Base-by-base conservation (phyloP, 2,797 vertebrate genomes). In the Muraenolepis orangiensis region DNA sequence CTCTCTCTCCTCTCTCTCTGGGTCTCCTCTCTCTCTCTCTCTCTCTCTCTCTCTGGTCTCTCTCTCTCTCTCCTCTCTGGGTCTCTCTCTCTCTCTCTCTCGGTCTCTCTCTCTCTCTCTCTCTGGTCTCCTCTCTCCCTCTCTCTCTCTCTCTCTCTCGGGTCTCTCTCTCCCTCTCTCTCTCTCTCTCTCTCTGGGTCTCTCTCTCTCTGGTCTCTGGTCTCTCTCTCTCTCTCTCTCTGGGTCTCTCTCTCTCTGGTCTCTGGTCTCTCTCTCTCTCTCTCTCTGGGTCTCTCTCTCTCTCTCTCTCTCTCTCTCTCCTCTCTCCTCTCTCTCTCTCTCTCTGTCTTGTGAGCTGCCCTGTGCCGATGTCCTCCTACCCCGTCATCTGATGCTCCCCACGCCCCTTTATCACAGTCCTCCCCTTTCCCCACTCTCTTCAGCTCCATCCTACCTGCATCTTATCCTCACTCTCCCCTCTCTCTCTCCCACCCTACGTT, bases 21-120 rank as follows among this genome's bases (percentile, higher is more conserved):
- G n/a, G n/a, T n/a, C n/a, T n/a, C n/a, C 74, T 79, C 73, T 82
- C 80, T 57, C n/a, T 88, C 87, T 91, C 86, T 90, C 66, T 42
- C 72, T 28, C 57, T 34, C 28, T 6, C 82, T 80, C 84, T 76
- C 26, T 80, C 57, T 20, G 72, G 81, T 61, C 74, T 79, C 74
- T 81, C 80, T 57, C 78, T 85, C 78, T 86, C 78, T 84, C 86
- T 87, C 78, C 23, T 61, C 67, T 46, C 73, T 16, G 40, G 30
- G n/a, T 5, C 82, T 78, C 84, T 76, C 28, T 94, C 92, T 89
- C 89, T 94, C 91, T 93, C 91, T 57, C n/a, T 57, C 93, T 91
- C 89, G 92, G 91, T 93, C 93, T 82, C 89, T 88, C 80, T 78
- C 82, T n/a, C 23, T 85, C 78, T 86, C 76, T 84, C 86, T 87